phyloP scores from a whole-genome alignment of 2,888 invertebrate genomes.

The Drepanosiphum platanoidis region DNA sequence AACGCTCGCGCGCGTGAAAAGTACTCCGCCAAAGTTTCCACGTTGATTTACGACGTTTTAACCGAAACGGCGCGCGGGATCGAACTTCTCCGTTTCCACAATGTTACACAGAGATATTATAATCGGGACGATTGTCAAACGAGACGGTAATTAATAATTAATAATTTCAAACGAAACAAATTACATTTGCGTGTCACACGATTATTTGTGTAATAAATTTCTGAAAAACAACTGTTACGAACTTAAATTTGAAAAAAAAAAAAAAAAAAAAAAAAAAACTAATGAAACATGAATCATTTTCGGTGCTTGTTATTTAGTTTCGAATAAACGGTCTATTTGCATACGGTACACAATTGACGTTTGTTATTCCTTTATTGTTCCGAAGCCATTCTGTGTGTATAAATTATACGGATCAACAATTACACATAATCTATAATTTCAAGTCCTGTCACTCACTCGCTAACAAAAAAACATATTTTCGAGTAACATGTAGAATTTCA shows the following conservation, averaged over 20 bases:
- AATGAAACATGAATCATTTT: constrained; percentile 53
- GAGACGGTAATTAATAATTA: constrained; percentile 31
- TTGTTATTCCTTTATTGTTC: constrained; percentile 54
- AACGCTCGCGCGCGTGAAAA: background rate
- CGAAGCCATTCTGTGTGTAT: constrained; percentile 42
- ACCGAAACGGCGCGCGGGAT: background rate
- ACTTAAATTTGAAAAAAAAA: background rate
- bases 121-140: background rate
- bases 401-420: constrained; percentile 58
- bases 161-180: constrained; percentile 31
- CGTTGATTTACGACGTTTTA: constrained; percentile 21
- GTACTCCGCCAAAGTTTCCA: background rate
- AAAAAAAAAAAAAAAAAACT: constrained; percentile 29
- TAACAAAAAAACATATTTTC: constrained; percentile 32
- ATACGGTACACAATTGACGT: constrained; percentile 56
- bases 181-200: constrained; percentile 29
- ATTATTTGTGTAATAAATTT: constrained; percentile 47
- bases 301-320: constrained; percentile 46
- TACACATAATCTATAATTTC: constrained; percentile 52
- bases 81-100: constrained; percentile 1
- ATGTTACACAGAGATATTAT: background rate
- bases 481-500: constrained; percentile 20
- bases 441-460: constrained; percentile 31
- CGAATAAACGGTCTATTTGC: constrained; percentile 50
- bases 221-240: constrained; percentile 45